Evolutionary conservation across 2,888 invertebrate species (phyloP).

Genomic region (Cheiracanthium punctorium): DNA sequence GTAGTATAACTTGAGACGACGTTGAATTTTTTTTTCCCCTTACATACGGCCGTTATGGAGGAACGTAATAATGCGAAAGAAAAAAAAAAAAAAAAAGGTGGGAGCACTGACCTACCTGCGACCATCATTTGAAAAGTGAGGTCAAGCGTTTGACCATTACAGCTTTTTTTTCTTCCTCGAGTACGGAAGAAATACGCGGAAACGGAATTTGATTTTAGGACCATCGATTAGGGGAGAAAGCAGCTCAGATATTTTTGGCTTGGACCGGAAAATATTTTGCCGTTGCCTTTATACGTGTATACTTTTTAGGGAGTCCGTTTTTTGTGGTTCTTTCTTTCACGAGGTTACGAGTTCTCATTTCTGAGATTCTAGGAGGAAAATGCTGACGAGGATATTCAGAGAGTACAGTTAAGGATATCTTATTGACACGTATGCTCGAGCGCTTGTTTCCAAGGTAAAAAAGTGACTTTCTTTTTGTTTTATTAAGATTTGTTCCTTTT

Average conservation of each 20-base stretch:
- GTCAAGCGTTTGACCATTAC: background rate
- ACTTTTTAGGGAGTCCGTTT: background rate
- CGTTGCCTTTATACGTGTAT: background rate
- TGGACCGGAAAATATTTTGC: background rate
- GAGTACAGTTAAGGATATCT: background rate
- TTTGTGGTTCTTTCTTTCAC: too few relatives aligned
- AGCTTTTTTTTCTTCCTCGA: background rate
- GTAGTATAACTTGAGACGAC: too few relatives aligned
- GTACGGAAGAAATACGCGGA: slow-evolving; percentile 18
- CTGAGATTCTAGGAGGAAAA: background rate
- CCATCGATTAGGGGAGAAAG: slow-evolving; percentile 36
- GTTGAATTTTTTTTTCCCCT: too few relatives aligned
- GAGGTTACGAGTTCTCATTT: too few relatives aligned
- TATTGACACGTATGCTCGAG: background rate
- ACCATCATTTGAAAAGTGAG: slow-evolving; percentile 32
- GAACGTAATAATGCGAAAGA: background rate
- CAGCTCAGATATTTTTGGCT: slow-evolving; percentile 14
- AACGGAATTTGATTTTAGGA: slow-evolving; percentile 35
- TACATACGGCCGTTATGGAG: too few relatives aligned
- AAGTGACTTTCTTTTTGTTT: background rate
- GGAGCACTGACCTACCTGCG: slow-evolving; percentile 29
- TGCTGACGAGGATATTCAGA: background rate
- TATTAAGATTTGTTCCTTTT: too few relatives aligned
- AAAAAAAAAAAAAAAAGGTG: background rate
- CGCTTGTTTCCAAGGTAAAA: background rate